phyloP scores from a whole-genome alignment of 2,797 vertebrate species.

The Pogonophryne albipinna region DNA sequence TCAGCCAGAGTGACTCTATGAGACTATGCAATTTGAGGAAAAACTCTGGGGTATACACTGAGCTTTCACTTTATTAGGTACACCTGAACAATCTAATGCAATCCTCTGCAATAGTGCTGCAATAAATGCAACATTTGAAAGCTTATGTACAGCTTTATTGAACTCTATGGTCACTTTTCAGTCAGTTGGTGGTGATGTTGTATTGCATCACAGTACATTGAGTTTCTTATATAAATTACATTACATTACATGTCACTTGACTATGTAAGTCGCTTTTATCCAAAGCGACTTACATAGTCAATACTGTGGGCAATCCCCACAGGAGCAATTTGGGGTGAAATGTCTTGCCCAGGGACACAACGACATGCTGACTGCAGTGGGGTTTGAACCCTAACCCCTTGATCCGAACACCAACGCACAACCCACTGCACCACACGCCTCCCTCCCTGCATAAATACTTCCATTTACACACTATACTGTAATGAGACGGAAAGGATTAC shows the following conservation, averaged over 20 bases:
- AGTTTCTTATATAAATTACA: not conserved
- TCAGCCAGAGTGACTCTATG: constrained; percentile 56
- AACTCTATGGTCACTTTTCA: constrained; percentile 15
- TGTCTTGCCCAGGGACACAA: too few relatives aligned
- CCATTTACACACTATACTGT: not conserved
- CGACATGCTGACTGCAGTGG: too few relatives aligned
- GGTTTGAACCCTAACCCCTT: too few relatives aligned
- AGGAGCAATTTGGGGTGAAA: too few relatives aligned
- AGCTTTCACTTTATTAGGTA: constrained; percentile 54
- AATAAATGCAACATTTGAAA: constrained; percentile 41
- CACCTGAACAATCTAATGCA: constrained; percentile 56
- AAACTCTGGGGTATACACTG: constrained; percentile 41
- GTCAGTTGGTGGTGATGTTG: not conserved
- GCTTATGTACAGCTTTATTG: constrained; percentile 20
- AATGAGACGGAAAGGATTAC: not conserved
- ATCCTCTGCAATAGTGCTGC: constrained; percentile 44
- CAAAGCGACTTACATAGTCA: too few relatives aligned
- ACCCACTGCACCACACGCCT: too few relatives aligned
- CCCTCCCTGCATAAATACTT: not conserved
- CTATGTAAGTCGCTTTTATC: too few relatives aligned
- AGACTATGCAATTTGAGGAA: constrained; percentile 55
- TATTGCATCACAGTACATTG: not conserved
- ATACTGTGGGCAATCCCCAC: too few relatives aligned
- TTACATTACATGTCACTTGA: too few relatives aligned
- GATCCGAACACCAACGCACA: too few relatives aligned